Conservation (phyloP, 1,140 invertebrate genomes). For the Pentalonia nigronervosa region DNA sequence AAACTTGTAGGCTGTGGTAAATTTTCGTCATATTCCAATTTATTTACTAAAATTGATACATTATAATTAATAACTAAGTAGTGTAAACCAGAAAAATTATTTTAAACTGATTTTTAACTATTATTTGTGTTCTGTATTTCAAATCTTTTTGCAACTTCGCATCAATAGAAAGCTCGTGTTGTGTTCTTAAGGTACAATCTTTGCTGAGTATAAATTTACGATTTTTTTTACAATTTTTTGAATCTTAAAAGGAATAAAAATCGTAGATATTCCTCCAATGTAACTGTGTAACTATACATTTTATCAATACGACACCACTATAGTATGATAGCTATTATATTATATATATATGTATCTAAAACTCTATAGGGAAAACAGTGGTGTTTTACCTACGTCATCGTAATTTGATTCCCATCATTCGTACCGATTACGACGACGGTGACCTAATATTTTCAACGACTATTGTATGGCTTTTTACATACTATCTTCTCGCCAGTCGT, state of each 20-base stretch:
- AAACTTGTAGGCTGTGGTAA: not conserved
- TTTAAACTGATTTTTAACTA: not conserved
- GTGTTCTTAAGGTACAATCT: not conserved
- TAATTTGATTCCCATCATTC: not conserved
- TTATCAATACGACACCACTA: not conserved
- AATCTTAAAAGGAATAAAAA: not conserved
- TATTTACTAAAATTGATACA: not conserved
- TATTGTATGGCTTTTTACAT: not conserved
- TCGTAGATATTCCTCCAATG: not conserved
- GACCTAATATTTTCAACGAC: constrained; percentile 40
- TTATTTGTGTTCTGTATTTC: not conserved
- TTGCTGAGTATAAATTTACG: not conserved
- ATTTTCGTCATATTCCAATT: not conserved
- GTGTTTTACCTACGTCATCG: not conserved
- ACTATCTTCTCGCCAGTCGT: not conserved
- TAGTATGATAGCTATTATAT: not conserved
- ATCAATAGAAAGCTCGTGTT: not conserved
- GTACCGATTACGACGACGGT: constrained; percentile 34
- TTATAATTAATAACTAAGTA: not conserved
- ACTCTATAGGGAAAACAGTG: not conserved
- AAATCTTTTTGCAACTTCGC: not conserved
- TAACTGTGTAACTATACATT: not conserved
- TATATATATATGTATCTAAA: not conserved
- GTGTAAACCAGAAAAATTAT: not conserved
- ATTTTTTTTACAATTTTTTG: not conserved